Base-by-base conservation (phyloP, 2,113 vertebrate genomes). In the Todiramphus saurophagus region DNA sequence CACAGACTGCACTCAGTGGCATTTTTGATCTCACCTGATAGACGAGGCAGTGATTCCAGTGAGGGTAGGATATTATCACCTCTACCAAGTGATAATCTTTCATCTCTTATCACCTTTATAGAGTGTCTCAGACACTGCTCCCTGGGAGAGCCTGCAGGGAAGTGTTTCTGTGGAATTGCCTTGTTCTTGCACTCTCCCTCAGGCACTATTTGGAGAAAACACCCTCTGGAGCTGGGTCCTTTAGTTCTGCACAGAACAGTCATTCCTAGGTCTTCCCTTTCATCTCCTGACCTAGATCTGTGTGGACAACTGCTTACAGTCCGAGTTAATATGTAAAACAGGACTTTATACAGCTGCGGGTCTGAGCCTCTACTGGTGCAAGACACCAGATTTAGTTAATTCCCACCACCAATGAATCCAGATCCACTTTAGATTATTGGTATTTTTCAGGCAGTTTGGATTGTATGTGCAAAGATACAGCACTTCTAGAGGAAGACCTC, bases 141-240 rank as follows among this genome's bases (percentile, higher is more conserved):
- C 17, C 46, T 4, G 1, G 24, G 48, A 72, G n/a, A 81, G 13
- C 0, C 0, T 43, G 19, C n/a, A 75, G 25, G 41, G 74, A 81
- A 74, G n/a, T 13, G 23, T 37, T 81, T 89, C 60, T 51, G 20
- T 14, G 31, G n/a, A 12, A 60, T 87, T 81, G 27, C 11, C 28
- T 25, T 78, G 16, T 63, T 89, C 60, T 70, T 83, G 27, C 80
- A 13, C 14, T 79, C 35, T 86, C 18, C n/a, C 28, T 48, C 64
- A 18, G 53, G 70, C 48, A 16, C 15, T 55, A 10, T 4, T 21
- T 66, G 16, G 2, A 75, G 37, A 30, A 83, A 70, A 75, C 16
- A 35, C 10, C 13, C 20, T 41, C 28, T 62, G 31, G 24, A 88
- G 20, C 44, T 84, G 30, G 20, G 20, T 69, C 7, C 44, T 74